Evolutionary conservation across 2,797 vertebrate genomes (phyloP), one percentile per base, ranked within the genome.

Genomic region (Trachurus trachurus): DNA sequence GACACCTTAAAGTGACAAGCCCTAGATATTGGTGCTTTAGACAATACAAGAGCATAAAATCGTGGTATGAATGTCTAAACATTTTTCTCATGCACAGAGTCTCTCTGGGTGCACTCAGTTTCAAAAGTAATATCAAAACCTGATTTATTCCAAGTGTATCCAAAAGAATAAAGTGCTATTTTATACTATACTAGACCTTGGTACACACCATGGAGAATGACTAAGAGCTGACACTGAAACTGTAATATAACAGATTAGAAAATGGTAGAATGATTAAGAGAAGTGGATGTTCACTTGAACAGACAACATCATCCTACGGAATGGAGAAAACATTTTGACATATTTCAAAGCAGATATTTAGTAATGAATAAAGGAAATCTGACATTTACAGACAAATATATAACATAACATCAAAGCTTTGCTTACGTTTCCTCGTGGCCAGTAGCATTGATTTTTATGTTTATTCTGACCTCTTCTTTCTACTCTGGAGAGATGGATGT

Each of bases 371-470:
- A 81, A 85, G 57, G 47, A 56, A 74, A 66, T 22, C 22, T 71
- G 71, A 79, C 71, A 90, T 82, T 81, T 84, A 44, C 44, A 73
- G 63, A 85, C 52, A 76, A 83, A 83, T 49, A 83, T 49, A 73
- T 58, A 60, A 61, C 57, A 65, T 44, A 63, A 66, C 21, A 26
- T 37, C 60, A 78, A 64, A 67, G 78, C 95, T 94, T 92, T 95
- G 54, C 45, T 66, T 94, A 90, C 95, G 92, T 92, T 90, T 92
- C 92, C 94, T 95, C 94, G 92, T 93, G 89, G 94, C 92, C 86
- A 89, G 94, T 91, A 89, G 92, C 94, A 96, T 96, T 95, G 92
- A 96, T 96, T 96, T 95, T 94, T 91, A 94, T 96, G 94, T 95
- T 94, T 94, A 93, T 90, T 92, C 92, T 93, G 94, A 90, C 95